Conservation (phyloP, 2,797 vertebrate genomes). For the Hoplostethus mediterraneus region DNA sequence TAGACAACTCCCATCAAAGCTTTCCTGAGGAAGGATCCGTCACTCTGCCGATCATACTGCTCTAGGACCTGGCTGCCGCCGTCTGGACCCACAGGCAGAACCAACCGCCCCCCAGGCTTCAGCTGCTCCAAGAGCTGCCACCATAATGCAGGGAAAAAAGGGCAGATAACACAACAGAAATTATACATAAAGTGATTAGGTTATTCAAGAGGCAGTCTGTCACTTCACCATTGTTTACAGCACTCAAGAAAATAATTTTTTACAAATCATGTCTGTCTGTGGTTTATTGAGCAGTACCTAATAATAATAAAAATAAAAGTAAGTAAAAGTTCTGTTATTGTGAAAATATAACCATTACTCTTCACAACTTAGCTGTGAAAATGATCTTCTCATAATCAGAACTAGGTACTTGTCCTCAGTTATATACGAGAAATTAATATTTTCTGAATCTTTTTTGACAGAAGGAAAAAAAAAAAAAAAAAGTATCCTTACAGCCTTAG, state of each 20-base stretch:
- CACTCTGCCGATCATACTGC: constrained; percentile 91
- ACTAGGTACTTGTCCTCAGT: no score
- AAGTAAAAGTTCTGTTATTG: no score
- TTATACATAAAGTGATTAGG: background rate
- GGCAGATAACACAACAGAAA: background rate
- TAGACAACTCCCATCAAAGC: constrained; percentile 94
- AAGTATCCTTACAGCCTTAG: constrained; percentile 85
- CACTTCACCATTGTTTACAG: background rate
- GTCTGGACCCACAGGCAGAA: constrained; percentile 90
- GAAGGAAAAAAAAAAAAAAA: background rate
- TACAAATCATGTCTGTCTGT: no score
- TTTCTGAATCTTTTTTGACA: no score
- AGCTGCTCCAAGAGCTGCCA: constrained; percentile 90
- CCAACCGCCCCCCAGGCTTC: constrained; percentile 91
- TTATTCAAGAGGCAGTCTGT: background rate
- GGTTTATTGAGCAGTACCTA: no score
- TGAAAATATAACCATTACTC: no score
- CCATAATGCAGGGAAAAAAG: constrained; percentile 17
- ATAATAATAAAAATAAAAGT: no score
- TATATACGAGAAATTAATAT: no score
- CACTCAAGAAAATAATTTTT: no score
- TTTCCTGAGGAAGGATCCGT: constrained; percentile 88
- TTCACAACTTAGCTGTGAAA: no score
- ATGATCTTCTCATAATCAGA: no score
- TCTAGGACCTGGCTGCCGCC: constrained; percentile 91